phyloP scores from a whole-genome alignment of 1,140 invertebrate genomes.

The Hylaeus anthracinus region DNA sequence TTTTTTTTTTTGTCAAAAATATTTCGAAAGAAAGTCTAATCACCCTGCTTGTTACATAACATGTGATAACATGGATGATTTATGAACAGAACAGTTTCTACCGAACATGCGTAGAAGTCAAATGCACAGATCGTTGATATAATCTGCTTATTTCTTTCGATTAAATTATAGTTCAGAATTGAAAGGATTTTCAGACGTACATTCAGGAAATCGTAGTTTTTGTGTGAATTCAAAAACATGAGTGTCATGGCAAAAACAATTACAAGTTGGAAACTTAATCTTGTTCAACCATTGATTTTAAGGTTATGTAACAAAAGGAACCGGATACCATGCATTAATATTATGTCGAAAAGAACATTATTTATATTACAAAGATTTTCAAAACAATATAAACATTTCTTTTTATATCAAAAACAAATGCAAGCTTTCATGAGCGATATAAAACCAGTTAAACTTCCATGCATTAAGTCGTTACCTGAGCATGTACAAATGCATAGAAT shows the following conservation, averaged over 20 bases:
- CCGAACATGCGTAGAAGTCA: too few relatives aligned
- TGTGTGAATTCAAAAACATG: neutral
- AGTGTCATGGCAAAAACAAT: neutral
- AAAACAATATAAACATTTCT: neutral
- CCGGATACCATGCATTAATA: neutral
- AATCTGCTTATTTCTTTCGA: neutral
- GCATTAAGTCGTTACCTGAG: neutral
- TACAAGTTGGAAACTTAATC: neutral
- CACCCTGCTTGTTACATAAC: too few relatives aligned
- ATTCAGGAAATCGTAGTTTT: neutral
- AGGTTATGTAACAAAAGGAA: slow-evolving; percentile 15
- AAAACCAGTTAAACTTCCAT: too few relatives aligned
- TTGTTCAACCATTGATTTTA: neutral
- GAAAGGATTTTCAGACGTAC: neutral
- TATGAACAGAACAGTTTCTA: too few relatives aligned
- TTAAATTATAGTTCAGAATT: too few relatives aligned
- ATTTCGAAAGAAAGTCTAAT: too few relatives aligned
- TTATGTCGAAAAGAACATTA: neutral
- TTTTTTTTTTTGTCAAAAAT: too few relatives aligned
- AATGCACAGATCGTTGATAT: too few relatives aligned
- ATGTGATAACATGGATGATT: too few relatives aligned
- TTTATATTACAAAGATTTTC: neutral
- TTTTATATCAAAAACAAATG: neutral
- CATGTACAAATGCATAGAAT: neutral
- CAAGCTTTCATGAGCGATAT: too few relatives aligned